Evolutionary conservation across 1,140 invertebrate species (phyloP).

Genomic region (Trachelipus rathkii): DNA sequence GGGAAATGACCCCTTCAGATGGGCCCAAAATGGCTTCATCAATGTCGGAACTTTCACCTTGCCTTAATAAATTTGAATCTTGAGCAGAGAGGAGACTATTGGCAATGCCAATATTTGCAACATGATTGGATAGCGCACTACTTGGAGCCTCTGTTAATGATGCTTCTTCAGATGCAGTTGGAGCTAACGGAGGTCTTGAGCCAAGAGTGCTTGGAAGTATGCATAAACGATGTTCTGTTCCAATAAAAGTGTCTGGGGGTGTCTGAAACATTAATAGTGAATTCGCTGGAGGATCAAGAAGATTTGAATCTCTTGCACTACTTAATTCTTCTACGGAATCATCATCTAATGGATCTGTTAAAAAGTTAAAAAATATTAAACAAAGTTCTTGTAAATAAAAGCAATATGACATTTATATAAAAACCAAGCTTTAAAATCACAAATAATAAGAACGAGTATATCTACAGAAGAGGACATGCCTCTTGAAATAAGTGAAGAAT

Average conservation of each 20-base stretch:
- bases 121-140: conserved; percentile 35
- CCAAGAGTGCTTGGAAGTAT: neutral
- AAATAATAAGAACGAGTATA: no score
- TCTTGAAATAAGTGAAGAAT: no score
- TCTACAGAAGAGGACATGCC: no score
- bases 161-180: conserved; percentile 9
- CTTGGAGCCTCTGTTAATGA: neutral
- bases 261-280: neutral
- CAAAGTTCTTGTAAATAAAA: no score
- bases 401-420: no score
- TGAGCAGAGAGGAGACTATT: conserved; percentile 39
- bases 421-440: no score
- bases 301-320: conserved; percentile 35
- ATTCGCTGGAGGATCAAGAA: conserved; percentile 32
- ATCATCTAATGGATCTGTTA: conserved; percentile 39
- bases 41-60: conserved; percentile 28
- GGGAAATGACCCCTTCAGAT: neutral
- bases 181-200: neutral
- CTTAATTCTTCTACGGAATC: conserved; percentile 39
- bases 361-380: neutral
- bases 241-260: neutral
- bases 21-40: conserved; percentile 24
- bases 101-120: conserved; percentile 41
- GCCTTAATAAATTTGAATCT: conserved; percentile 33
- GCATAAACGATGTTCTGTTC: neutral